These are phyloP conservation scores for Thunnus albacares DNA, from an alignment of 2,797 vertebrate species.

Conservation along the genomic window DNA sequence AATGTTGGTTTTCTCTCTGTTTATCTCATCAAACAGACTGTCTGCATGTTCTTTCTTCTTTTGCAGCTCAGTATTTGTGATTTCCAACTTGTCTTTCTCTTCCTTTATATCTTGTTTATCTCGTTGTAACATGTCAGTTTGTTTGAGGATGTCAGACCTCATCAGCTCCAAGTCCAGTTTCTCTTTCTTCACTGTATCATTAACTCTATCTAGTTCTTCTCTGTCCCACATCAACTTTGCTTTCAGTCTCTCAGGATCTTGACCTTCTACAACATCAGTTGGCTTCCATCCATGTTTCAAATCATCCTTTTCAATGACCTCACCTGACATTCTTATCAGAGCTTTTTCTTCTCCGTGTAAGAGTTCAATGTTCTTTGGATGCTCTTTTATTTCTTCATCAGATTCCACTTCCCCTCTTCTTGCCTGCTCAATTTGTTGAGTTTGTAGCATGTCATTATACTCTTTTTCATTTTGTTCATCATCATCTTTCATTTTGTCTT, in stretches of 20 bases:
- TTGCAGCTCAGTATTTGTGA: constrained; percentile 2
- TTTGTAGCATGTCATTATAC: too few species aligned
- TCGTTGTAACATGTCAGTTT: not conserved
- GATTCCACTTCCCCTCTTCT: not conserved
- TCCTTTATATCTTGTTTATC: constrained; percentile 11
- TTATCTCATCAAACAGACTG: not conserved
- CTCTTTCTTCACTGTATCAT: not conserved
- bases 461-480: too few species aligned
- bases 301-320: not conserved
- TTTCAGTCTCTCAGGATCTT: not conserved
- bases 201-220: constrained; percentile 29
- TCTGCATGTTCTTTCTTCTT: not conserved
- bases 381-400: not conserved
- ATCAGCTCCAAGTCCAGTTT: constrained; percentile 9
- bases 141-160: not conserved
- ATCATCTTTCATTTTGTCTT: too few species aligned
- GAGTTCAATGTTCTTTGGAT: too few species aligned
- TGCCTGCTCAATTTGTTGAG: too few species aligned
- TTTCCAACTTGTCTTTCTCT: not conserved
- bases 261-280: too few species aligned
- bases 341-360: not conserved
- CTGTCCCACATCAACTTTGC: constrained; percentile 29
- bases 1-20: not conserved
- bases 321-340: not conserved
- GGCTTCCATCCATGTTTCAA: not conserved